Evolutionary conservation across 2,888 invertebrate genomes (phyloP), one percentile per base, ranked within the genome.

Genomic region (Acanthosepion lycidas): DNA sequence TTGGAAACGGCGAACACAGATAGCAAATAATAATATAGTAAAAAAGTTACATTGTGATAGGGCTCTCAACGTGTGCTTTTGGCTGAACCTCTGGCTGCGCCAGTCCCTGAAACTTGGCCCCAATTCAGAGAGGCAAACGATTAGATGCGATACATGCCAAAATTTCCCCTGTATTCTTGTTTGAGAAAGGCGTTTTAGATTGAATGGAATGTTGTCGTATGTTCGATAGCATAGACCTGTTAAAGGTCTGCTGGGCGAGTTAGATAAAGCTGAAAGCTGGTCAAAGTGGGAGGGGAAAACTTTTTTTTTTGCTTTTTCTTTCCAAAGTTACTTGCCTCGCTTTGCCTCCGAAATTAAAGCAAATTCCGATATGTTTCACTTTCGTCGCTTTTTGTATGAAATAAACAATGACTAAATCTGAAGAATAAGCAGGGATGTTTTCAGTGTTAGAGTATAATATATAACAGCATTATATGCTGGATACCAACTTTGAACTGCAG

Each of bases 51-150:
- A 12, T 33, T 78, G 78, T n/a, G 78, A 78, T 78, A 78, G 78
- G 78, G 78, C 78, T 78, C 78, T 78, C 78, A 78, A 78, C 78
- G 78, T 78, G 78, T 78, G 78, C 78, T 78, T 78, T 78, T 78
- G 78, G 78, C n/a, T 15, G 78, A 18, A 33, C 78, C 78, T n/a
- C 78, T 78, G 78, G 78, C 78, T 15, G 78, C n/a, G n/a, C 12
- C 78, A 78, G 78, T 78, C 78, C 78, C n/a, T 12, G 78, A 78
- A 78, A 78, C n/a, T 78, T 78, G 78, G 78, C 78, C 78, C 78
- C 78, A 78, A 78, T 78, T 78, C 78, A 78, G 78, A 78, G 78
- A 78, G 78, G 78, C 78, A 78, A 78, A 78, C 78, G 78, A 78
- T 78, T 78, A 78, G 78, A 78, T 33, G n/a, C 78, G n/a, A 78